phyloP scores from a whole-genome alignment of 2,113 vertebrate species.

The Dromaius novaehollandiae region DNA sequence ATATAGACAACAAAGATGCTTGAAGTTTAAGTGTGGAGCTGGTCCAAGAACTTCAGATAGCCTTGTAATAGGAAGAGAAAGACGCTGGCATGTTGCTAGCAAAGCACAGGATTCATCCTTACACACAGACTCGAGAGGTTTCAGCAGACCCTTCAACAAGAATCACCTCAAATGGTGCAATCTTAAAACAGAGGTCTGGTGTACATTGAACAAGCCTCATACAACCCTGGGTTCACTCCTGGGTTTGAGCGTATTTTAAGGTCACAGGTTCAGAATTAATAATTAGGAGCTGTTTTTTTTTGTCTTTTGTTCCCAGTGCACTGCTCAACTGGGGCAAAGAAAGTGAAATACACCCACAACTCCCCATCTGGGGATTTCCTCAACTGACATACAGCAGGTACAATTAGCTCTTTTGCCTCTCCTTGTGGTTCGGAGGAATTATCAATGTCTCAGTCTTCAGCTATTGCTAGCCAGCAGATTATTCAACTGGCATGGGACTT shows the following conservation, averaged over 20 bases:
- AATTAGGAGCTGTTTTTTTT: not conserved
- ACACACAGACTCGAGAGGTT: not conserved
- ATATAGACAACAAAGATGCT: constrained; percentile 37
- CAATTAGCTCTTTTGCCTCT: constrained; percentile 23
- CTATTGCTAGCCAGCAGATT: not conserved
- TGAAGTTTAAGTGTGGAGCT: constrained; percentile 23
- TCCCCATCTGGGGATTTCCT: constrained; percentile 52
- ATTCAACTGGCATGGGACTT: not conserved
- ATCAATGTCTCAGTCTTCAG: constrained; percentile 3
- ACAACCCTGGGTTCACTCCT: not conserved
- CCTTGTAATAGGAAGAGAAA: not conserved
- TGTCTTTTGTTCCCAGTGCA: not conserved
- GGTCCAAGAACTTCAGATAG: constrained; percentile 43
- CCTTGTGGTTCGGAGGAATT: not conserved
- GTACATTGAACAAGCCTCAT: not conserved
- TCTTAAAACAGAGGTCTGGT: not conserved
- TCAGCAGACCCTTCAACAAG: not conserved
- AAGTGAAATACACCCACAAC: constrained; percentile 48
- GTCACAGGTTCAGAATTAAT: constrained; percentile 12
- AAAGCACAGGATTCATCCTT: not conserved
- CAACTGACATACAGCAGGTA: not conserved
- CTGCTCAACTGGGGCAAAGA: not conserved
- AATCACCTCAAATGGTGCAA: not conserved
- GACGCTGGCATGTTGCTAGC: not conserved
- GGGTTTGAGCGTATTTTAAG: not conserved